Conservation (phyloP, 1,140 invertebrate species). For the Acyrthosiphon pisum region DNA sequence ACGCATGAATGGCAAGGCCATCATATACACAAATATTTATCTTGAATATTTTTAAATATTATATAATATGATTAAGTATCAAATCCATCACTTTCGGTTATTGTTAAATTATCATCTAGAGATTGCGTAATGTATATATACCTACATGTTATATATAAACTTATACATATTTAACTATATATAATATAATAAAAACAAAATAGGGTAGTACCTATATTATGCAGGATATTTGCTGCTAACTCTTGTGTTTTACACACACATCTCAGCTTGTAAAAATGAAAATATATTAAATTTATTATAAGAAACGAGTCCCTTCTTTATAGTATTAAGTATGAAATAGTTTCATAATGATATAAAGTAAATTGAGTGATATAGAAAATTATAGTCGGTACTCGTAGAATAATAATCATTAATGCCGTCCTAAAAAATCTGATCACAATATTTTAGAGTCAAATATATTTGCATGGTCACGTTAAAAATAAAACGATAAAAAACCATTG, state of each 20-base stretch:
- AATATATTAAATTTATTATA: neutral
- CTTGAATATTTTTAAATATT: too few relatives aligned
- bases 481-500: neutral
- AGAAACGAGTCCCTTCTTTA: neutral
- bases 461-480: neutral
- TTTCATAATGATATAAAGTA: neutral
- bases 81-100: too few relatives aligned
- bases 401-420: neutral
- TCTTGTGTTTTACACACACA: neutral
- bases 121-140: too few relatives aligned
- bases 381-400: neutral
- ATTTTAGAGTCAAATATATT: neutral
- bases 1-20: too few relatives aligned
- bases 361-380: neutral
- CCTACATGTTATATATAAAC: too few relatives aligned
- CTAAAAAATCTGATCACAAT: neutral
- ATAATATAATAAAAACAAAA: too few relatives aligned
- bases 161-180: too few relatives aligned
- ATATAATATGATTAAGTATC: too few relatives aligned
- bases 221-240: neutral
- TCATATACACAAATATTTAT: too few relatives aligned
- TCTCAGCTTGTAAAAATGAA: neutral
- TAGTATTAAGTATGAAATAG: neutral
- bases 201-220: neutral
- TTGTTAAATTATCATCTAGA: too few relatives aligned